phyloP scores from a whole-genome alignment of 2,888 invertebrate genomes.

The Agrypnus murinus region DNA sequence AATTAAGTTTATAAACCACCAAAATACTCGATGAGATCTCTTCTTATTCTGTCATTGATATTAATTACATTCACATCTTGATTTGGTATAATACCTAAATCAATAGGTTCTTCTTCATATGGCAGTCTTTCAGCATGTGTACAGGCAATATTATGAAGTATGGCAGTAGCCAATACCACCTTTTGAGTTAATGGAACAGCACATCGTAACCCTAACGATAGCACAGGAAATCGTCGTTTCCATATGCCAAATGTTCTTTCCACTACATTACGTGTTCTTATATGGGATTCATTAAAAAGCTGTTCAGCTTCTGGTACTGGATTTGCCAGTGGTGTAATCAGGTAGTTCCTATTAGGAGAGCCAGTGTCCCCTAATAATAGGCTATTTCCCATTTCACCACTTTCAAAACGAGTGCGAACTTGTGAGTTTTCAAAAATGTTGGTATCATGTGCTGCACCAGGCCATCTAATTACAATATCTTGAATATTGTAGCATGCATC shows the following conservation, averaged over 20 bases:
- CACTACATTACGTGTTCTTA: slow-evolving; percentile 33
- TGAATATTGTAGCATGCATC: slow-evolving; percentile 30
- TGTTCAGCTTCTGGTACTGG: not conserved
- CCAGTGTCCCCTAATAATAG: slow-evolving; percentile 34
- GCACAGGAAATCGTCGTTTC: slow-evolving; percentile 57
- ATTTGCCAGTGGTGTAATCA: not conserved
- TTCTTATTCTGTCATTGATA: too few species aligned
- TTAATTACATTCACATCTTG: too few species aligned
- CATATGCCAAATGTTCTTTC: too few species aligned
- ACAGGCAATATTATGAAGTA: slow-evolving; percentile 2
- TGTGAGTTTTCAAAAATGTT: slow-evolving; percentile 38
- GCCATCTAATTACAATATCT: slow-evolving; percentile 60
- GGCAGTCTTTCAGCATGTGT: not conserved
- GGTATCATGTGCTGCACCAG: slow-evolving; percentile 51
- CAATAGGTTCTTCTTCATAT: not conserved
- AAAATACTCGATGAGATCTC: too few species aligned
- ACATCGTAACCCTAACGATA: slow-evolving; percentile 51
- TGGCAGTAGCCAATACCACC: slow-evolving; percentile 5
- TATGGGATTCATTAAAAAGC: slow-evolving; percentile 14
- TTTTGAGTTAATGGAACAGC: slow-evolving; percentile 29
- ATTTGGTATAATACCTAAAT: too few species aligned
- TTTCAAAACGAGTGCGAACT: slow-evolving; percentile 34
- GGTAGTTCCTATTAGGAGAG: not conserved
- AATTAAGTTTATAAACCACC: too few species aligned
- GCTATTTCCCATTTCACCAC: slow-evolving; percentile 44